Evolutionary conservation across 1,140 invertebrate species (phyloP).

Genomic region (Bombus vancouverensis): DNA sequence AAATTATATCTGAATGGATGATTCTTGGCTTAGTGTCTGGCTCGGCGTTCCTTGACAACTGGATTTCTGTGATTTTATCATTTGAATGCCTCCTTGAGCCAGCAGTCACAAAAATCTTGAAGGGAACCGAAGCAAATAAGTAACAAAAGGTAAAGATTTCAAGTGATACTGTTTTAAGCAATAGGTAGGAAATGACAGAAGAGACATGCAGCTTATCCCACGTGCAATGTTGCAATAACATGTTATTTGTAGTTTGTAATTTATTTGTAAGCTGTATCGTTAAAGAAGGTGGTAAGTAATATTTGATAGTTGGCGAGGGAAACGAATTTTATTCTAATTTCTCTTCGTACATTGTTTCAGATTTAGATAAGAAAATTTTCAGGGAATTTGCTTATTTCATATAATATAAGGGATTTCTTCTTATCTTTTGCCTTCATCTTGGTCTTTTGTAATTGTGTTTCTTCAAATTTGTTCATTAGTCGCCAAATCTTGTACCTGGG

Average conservation of each 20-base stretch:
- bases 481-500: constrained; percentile 1
- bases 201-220: not conserved
- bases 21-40: constrained; percentile 14
- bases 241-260: constrained; percentile 13
- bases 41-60: constrained; percentile 36
- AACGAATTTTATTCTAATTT: not conserved
- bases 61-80: not conserved
- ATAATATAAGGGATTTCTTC: not conserved
- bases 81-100: not conserved
- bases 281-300: not conserved
- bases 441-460: not conserved
- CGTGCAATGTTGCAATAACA: constrained; percentile 7
- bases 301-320: not conserved
- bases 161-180: not conserved
- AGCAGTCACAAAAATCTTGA: not conserved
- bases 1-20: constrained; percentile 4
- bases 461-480: not conserved
- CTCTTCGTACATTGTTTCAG: not conserved
- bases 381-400: not conserved
- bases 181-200: not conserved
- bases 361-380: no score
- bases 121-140: not conserved
- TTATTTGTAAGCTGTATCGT: not conserved
- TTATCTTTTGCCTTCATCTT: no score
- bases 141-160: not conserved